These are phyloP conservation scores for Eueides isabella DNA, from an alignment of 1,140 invertebrate genomes.

Conservation along the genomic window DNA sequence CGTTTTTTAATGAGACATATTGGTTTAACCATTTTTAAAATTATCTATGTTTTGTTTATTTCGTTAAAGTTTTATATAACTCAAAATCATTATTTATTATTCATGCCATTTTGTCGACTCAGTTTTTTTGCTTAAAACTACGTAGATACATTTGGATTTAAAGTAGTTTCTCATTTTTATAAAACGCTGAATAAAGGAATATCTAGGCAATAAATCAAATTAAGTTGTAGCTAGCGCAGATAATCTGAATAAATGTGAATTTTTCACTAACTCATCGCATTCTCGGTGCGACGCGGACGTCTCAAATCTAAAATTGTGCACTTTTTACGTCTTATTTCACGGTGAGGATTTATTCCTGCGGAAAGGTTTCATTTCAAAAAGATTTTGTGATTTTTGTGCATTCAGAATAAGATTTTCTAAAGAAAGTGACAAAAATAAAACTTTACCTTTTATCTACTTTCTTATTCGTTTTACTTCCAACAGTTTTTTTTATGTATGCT, in stretches of 20 bases:
- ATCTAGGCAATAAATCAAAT: constrained; percentile 39
- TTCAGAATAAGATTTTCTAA: background rate
- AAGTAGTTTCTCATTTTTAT: constrained; percentile 32
- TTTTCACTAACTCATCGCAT: constrained; percentile 36
- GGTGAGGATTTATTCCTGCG: background rate
- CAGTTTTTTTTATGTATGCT: background rate
- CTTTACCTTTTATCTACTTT: background rate
- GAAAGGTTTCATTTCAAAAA: constrained; percentile 12
- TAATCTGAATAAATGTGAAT: constrained; percentile 39
- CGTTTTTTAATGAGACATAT: background rate
- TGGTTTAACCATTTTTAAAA: background rate
- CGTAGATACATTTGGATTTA: constrained; percentile 24
- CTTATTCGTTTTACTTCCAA: background rate
- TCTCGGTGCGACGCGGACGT: constrained; percentile 22
- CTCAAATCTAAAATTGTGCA: constrained; percentile 21
- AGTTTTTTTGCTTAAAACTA: background rate
- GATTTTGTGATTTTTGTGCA: constrained; percentile 14
- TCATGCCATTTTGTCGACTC: background rate
- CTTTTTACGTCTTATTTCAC: constrained; percentile 23
- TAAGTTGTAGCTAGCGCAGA: constrained; percentile 29
- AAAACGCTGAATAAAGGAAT: constrained; percentile 34
- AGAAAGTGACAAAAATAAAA: constrained; percentile 1
- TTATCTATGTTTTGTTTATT: background rate
- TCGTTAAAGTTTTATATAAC: too few species aligned
- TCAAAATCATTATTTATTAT: background rate